Conservation (phyloP, 1,140 invertebrate genomes). For the Coptotermes formosanus region DNA sequence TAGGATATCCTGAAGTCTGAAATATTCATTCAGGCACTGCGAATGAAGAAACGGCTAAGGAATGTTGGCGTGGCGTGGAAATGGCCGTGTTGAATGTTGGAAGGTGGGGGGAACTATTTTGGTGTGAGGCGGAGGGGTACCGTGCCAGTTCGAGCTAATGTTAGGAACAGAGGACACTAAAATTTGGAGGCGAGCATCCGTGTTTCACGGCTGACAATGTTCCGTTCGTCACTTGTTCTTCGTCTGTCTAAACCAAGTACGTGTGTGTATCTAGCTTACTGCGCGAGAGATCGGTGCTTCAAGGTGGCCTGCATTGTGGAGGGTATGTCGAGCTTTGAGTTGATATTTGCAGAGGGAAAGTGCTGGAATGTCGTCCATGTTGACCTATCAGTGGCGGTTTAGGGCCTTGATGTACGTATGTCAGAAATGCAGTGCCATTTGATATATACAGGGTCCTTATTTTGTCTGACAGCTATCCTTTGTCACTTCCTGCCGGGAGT, state of each 20-base stretch:
- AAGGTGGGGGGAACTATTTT: conserved; percentile 4
- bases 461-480: too few species aligned
- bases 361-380: too few species aligned
- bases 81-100: neutral
- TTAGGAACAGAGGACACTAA: neutral
- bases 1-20: neutral
- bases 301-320: conserved; percentile 29
- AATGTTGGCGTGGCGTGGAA: neutral
- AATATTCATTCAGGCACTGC: neutral
- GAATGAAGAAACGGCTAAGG: neutral
- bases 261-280: conserved; percentile 29
- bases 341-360: neutral
- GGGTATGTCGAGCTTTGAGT: conserved; percentile 14
- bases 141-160: conserved; percentile 11
- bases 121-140: neutral
- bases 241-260: conserved; percentile 27
- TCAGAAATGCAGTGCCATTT: too few species aligned
- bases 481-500: too few species aligned
- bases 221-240: conserved; percentile 20
- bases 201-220: conserved; percentile 24
- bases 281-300: conserved; percentile 24
- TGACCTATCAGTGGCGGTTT: too few species aligned
- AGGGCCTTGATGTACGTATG: too few species aligned
- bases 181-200: neutral
- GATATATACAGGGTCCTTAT: too few species aligned